phyloP scores from a whole-genome alignment of 2,888 invertebrate species.

The Phalera bucephala region DNA sequence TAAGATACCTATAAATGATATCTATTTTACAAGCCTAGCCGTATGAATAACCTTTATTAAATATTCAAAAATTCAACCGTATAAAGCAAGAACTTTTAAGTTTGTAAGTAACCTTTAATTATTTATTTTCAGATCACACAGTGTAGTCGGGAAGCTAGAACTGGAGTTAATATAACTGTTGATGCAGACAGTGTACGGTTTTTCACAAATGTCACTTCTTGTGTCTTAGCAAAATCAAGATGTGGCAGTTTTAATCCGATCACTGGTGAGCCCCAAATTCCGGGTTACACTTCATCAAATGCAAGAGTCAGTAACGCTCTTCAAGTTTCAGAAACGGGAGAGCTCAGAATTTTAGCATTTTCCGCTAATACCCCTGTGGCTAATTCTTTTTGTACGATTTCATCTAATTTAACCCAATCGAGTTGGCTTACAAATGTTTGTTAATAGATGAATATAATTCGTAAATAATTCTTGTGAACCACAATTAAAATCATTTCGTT shows the following conservation, averaged over 20 bases:
- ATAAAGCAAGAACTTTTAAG: not conserved
- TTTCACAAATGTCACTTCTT: slow-evolving; percentile 85
- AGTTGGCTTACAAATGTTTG: slow-evolving; percentile 74
- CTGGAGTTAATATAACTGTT: slow-evolving; percentile 70
- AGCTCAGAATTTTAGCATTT: slow-evolving; percentile 80
- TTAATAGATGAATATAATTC: too few relatives aligned
- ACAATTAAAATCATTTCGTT: too few relatives aligned
- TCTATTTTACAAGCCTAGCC: too few relatives aligned
- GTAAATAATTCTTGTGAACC: too few relatives aligned
- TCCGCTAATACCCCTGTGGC: slow-evolving; percentile 74
- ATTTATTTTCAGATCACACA: slow-evolving; percentile 70
- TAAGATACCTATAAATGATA: too few relatives aligned
- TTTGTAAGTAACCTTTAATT: slow-evolving; percentile 1
- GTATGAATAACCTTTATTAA: too few relatives aligned
- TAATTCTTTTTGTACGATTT: slow-evolving; percentile 78
- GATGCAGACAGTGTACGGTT: slow-evolving; percentile 79
- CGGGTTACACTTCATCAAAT: slow-evolving; percentile 64
- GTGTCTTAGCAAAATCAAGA: slow-evolving; percentile 84
- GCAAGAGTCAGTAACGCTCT: slow-evolving; percentile 77
- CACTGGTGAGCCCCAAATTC: slow-evolving; percentile 84
- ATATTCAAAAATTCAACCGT: too few relatives aligned
- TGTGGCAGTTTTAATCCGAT: slow-evolving; percentile 86
- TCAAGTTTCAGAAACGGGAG: slow-evolving; percentile 80
- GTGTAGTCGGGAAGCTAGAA: slow-evolving; percentile 78
- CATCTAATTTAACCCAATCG: slow-evolving; percentile 77